These are phyloP conservation scores for Mionectes olivaceus DNA, from an alignment of 2,797 vertebrate genomes.

Conservation along the genomic window DNA sequence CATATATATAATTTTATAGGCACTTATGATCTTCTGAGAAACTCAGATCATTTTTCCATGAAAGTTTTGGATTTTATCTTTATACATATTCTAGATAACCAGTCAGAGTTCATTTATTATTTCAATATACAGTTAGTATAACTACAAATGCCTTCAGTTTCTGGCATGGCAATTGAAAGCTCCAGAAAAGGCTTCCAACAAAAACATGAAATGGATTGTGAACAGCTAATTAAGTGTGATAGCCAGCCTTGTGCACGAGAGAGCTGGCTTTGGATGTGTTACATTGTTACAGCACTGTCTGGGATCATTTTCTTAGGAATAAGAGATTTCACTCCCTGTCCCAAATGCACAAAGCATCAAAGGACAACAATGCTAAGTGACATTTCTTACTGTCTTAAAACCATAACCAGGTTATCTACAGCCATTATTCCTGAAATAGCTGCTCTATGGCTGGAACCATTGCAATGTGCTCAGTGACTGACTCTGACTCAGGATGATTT, in stretches of 20 bases:
- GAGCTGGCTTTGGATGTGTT: not conserved
- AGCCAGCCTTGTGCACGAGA: not conserved
- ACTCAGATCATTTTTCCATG: not conserved
- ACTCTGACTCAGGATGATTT: not conserved
- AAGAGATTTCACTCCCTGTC: not conserved
- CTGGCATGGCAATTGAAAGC: not conserved
- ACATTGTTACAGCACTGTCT: not conserved
- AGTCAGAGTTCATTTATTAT: not conserved
- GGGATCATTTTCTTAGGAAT: not conserved
- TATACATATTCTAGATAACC: not conserved
- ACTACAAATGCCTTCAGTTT: not conserved
- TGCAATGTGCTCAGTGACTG: not conserved
- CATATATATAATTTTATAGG: not conserved
- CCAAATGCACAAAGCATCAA: not conserved
- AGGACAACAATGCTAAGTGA: not conserved
- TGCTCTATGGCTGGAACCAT: accelerated
- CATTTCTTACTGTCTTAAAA: not conserved
- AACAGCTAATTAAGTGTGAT: conserved; percentile 3
- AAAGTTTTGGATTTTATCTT: not conserved
- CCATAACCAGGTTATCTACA: accelerated
- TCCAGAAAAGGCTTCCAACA: not conserved
- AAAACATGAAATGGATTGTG: not conserved
- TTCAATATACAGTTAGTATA: not conserved
- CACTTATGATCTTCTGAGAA: not conserved
- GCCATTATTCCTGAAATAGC: not conserved